phyloP scores from a whole-genome alignment of 2,797 vertebrate genomes.

The Aplochiton taeniatus region DNA sequence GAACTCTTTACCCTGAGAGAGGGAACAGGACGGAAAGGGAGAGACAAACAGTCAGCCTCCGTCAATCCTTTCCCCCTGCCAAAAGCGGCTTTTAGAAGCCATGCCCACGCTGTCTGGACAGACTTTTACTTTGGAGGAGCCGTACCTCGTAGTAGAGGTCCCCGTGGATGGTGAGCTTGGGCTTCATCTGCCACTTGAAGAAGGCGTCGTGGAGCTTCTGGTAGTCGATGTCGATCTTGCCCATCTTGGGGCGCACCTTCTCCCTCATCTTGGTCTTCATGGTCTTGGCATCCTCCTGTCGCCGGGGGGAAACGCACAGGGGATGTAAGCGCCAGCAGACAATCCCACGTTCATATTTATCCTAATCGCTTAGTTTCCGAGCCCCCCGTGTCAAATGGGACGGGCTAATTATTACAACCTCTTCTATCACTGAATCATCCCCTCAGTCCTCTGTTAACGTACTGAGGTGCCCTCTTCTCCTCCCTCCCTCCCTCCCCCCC shows the following conservation, averaged over 20 bases:
- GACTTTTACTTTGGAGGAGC: no score
- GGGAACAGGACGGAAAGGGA: constrained; percentile 3
- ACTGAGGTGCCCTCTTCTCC: no score
- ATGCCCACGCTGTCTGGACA: no score
- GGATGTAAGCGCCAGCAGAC: no score
- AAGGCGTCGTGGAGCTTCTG: constrained; percentile 95
- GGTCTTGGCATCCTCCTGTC: constrained; percentile 92
- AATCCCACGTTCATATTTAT: no score
- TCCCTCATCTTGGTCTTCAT: constrained; percentile 98
- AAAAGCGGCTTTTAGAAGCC: no score
- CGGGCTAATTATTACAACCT: no score
- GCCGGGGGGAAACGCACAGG: not conserved
- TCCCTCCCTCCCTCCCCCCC: not conserved
- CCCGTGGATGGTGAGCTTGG: constrained; percentile 92
- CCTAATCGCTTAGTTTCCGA: not conserved
- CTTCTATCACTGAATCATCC: no score
- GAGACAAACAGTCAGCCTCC: not conserved
- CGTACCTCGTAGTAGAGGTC: constrained; percentile 91
- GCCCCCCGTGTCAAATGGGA: no score
- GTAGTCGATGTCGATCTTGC: constrained; percentile 96
- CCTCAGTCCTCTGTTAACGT: not conserved
- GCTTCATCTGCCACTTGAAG: constrained; percentile 98
- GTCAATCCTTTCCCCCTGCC: no score
- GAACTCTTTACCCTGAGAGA: constrained; percentile 89
- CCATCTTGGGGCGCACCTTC: constrained; percentile 95